Conservation (phyloP, 1,140 invertebrate genomes). For the Heliothis subflexa region DNA sequence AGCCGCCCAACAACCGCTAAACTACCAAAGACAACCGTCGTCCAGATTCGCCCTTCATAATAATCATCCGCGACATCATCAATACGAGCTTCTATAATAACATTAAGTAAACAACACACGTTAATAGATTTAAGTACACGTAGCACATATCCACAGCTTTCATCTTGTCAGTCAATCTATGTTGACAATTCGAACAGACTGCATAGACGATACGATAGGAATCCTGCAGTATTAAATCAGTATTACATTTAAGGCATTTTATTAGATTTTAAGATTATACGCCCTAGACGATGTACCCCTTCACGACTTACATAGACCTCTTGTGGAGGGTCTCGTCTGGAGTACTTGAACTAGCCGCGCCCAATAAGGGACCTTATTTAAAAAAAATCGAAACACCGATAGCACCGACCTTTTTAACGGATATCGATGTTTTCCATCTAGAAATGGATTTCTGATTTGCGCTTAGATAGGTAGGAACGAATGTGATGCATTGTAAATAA, state of each 20-base stretch:
- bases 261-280: conserved; percentile 56
- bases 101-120: conserved; percentile 14
- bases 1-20: conserved; percentile 83
- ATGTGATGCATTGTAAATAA: conserved; percentile 49
- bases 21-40: neutral
- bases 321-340: conserved; percentile 1
- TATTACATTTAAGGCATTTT: conserved; percentile 63
- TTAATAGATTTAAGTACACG: conserved; percentile 51
- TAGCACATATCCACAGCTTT: conserved; percentile 43
- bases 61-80: neutral
- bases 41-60: neutral
- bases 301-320: conserved; percentile 44
- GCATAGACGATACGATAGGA: conserved; percentile 66
- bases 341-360: conserved; percentile 4
- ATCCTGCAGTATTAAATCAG: conserved; percentile 73
- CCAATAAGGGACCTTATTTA: conserved; percentile 12
- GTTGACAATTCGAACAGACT: conserved; percentile 64
- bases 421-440: conserved; percentile 50
- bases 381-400: conserved; percentile 37
- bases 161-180: neutral
- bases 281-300: conserved; percentile 55
- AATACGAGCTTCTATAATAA: conserved; percentile 57
- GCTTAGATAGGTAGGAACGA: conserved; percentile 48
- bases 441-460: conserved; percentile 62
- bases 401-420: conserved; percentile 20